Evolutionary conservation across 2,797 vertebrate genomes (phyloP).

Genomic region (Siniperca obscura): DNA sequence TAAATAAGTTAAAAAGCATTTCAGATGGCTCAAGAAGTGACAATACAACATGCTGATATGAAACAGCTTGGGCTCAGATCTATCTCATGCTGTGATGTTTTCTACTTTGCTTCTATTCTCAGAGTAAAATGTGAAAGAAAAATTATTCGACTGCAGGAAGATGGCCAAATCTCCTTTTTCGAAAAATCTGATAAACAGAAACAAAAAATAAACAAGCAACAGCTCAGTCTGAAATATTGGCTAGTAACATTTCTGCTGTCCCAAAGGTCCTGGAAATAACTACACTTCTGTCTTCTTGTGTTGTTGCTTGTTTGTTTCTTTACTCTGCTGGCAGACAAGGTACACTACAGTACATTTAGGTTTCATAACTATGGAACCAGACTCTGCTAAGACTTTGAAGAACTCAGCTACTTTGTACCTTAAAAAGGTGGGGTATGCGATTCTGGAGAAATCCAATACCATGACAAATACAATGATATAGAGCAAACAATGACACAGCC

Average conservation of each 20-base stretch:
- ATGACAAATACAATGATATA: too few relatives aligned
- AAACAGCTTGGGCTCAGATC: conserved; percentile 39
- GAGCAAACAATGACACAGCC: too few relatives aligned
- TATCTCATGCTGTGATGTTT: conserved; percentile 27
- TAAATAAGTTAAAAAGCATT: conserved; percentile 14
- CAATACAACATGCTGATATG: conserved; percentile 6
- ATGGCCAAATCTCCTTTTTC: not conserved
- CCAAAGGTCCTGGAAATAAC: not conserved
- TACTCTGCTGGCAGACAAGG: not conserved
- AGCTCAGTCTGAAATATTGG: not conserved
- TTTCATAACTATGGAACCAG: conserved; percentile 2
- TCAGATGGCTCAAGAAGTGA: conserved; percentile 24
- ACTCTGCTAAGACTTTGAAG: not conserved
- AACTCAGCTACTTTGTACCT: not conserved
- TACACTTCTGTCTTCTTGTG: not conserved
- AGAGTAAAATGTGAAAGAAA: conserved; percentile 32
- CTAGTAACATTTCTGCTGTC: not conserved
- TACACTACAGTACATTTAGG: not conserved
- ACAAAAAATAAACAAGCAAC: conserved; percentile 8
- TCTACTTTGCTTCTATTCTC: conserved; percentile 27
- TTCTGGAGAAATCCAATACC: too few relatives aligned
- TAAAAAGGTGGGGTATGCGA: not conserved
- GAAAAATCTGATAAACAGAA: not conserved
- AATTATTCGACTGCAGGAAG: conserved; percentile 26
- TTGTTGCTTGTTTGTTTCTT: not conserved